These are phyloP conservation scores for Gibbula magus DNA, from an alignment of 2,888 invertebrate genomes.

Conservation along the genomic window DNA sequence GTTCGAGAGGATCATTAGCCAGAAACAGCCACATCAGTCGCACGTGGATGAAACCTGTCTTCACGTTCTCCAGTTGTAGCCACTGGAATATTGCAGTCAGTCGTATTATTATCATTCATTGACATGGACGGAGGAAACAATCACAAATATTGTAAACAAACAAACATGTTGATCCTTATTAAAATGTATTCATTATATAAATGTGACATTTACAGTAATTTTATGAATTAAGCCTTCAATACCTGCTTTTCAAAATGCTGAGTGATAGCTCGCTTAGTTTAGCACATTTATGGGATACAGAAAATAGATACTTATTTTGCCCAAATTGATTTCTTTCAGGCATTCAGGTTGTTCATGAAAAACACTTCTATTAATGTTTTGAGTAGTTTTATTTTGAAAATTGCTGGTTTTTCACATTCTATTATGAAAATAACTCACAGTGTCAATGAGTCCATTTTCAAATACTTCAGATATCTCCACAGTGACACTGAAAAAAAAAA, in stretches of 20 bases:
- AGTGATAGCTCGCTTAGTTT: no score
- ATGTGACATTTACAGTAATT: no score
- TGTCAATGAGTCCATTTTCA: conserved; percentile 83
- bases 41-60: conserved; percentile 94
- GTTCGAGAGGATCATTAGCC: conserved; percentile 82
- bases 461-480: conserved; percentile 84
- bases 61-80: conserved; percentile 95
- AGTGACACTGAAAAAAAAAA: conserved; percentile 80
- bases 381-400: no score
- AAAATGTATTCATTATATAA: no score
- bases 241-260: no score
- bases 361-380: no score
- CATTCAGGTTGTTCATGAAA: no score
- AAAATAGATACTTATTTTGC: no score
- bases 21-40: conserved; percentile 92
- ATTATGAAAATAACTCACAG: conserved; percentile 76
- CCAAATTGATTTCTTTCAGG: no score
- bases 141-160: background rate
- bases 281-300: no score
- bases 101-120: background rate
- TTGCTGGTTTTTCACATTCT: background rate
- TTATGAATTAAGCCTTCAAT: no score
- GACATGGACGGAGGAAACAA: conserved; percentile 54
- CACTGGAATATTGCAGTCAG: conserved; percentile 81
- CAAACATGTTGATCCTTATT: background rate